Evolutionary conservation across 2,797 vertebrate species (phyloP).

Genomic region (Gymnoscopelus microlampas): DNA sequence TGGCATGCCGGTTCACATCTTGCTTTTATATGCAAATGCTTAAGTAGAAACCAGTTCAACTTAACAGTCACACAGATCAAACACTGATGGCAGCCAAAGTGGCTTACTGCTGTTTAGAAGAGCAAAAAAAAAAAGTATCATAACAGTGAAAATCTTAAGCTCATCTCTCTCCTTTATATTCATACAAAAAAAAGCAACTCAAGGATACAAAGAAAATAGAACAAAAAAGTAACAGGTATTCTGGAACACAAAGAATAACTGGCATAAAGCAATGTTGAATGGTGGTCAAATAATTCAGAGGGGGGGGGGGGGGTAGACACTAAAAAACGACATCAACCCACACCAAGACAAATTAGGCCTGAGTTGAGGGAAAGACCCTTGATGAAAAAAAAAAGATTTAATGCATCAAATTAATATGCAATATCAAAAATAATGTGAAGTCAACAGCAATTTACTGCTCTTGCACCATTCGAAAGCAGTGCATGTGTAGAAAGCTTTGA

Average conservation of each 20-base stretch:
- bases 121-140: background rate
- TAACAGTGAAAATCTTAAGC: background rate
- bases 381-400: background rate
- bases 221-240: background rate
- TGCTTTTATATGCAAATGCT: slow-evolving; percentile 9
- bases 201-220: slow-evolving; percentile 13
- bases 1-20: no score
- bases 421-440: slow-evolving; percentile 39
- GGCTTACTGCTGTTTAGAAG: background rate
- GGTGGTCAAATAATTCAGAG: slow-evolving; percentile 24
- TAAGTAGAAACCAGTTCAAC: slow-evolving; percentile 16
- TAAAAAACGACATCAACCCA: no score
- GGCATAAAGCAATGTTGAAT: background rate
- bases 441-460: slow-evolving; percentile 24
- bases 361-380: no score
- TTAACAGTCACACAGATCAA: slow-evolving; percentile 8
- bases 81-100: slow-evolving; percentile 14
- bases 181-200: slow-evolving; percentile 1
- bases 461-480: background rate
- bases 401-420: slow-evolving; percentile 48
- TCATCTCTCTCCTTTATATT: background rate
- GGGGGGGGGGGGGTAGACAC: no score
- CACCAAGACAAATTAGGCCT: no score
- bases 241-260: slow-evolving; percentile 16
- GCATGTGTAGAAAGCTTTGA: slow-evolving; percentile 9